phyloP scores from a whole-genome alignment of 2,888 invertebrate species.

The Drosophila paramelanica region DNA sequence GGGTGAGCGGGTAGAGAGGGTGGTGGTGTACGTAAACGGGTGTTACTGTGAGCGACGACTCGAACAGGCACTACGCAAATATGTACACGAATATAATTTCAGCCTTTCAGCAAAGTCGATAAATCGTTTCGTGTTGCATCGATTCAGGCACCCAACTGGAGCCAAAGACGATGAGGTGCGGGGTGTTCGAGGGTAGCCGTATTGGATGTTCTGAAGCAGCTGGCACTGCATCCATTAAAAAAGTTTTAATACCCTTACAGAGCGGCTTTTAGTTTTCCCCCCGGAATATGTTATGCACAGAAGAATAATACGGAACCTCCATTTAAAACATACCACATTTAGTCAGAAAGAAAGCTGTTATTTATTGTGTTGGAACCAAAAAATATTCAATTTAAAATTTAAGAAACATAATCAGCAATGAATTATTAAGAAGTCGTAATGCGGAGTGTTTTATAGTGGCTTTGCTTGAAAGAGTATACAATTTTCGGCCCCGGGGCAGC shows the following conservation, averaged over 20 bases:
- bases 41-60: slow-evolving; percentile 9
- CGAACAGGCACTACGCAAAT: slow-evolving; percentile 33
- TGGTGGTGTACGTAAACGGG: not conserved
- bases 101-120: slow-evolving; percentile 55
- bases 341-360: no score
- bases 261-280: not conserved
- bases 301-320: no score
- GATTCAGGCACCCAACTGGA: slow-evolving; percentile 2
- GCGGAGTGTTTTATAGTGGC: not conserved
- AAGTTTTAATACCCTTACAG: slow-evolving; percentile 9
- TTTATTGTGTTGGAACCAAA: no score
- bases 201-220: slow-evolving; percentile 23
- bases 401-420: no score
- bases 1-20: not conserved
- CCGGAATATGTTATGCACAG: not conserved
- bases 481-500: not conserved
- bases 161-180: not conserved
- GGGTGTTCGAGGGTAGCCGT: not conserved
- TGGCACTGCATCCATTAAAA: slow-evolving; percentile 27
- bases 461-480: slow-evolving; percentile 2
- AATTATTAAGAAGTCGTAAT: no score
- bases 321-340: no score
- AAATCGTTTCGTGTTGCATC: slow-evolving; percentile 48
- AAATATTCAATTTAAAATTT: no score
- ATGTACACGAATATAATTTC: slow-evolving; percentile 51